Conservation (phyloP, 2,113 vertebrate species). For the Murina feae region DNA sequence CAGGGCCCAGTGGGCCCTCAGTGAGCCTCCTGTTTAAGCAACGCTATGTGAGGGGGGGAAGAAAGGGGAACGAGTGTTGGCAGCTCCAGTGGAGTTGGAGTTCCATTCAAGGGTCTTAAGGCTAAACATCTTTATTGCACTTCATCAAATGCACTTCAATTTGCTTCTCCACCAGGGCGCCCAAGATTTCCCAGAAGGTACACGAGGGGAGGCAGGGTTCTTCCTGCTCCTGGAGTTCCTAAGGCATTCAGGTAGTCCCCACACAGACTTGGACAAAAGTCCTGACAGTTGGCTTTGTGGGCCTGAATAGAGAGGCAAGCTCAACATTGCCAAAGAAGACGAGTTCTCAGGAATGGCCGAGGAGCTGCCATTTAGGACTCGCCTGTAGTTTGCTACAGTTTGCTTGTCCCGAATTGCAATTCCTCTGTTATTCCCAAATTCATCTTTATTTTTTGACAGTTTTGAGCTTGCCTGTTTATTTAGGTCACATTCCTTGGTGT, state of each 20-base stretch:
- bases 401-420: not conserved
- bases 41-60: conserved; percentile 64
- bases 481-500: not conserved
- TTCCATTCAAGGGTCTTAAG: conserved; percentile 81
- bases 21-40: conserved; percentile 76
- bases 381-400: not conserved
- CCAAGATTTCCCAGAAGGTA: not conserved
- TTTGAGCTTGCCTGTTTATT: not conserved
- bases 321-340: not conserved
- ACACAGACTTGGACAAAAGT: not conserved
- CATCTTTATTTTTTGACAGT: not conserved
- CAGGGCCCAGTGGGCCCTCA: conserved; percentile 67
- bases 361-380: not conserved
- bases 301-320: not conserved
- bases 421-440: not conserved
- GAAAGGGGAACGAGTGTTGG: conserved; percentile 56
- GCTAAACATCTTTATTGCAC: conserved; percentile 83
- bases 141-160: conserved; percentile 57
- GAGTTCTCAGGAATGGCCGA: not conserved
- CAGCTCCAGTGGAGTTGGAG: conserved; percentile 72
- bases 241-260: not conserved
- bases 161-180: not conserved
- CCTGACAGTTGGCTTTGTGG: not conserved
- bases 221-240: not conserved
- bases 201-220: not conserved